Percentiles rank a stretch among this genome's conserved stretches.
Conservation (phyloP, 1,140 invertebrate genomes). For the Tachypleus tridentatus region DNA sequence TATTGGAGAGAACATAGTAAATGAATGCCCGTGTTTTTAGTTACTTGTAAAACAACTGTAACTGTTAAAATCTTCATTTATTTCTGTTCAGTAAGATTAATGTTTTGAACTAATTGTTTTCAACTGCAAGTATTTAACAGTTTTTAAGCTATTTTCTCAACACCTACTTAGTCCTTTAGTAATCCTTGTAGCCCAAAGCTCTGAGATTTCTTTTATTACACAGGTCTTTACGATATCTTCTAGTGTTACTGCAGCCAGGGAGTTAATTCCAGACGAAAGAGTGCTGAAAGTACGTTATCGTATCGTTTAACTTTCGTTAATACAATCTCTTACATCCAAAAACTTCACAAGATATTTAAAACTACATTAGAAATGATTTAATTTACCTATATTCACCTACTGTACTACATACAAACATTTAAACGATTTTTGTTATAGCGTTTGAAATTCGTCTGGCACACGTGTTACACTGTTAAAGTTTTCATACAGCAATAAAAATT, state of each 20-base stretch:
- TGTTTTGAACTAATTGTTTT: background rate
- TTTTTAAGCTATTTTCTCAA: background rate
- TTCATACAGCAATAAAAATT: no score
- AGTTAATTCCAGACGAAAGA: constrained; percentile 81
- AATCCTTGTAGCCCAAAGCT: constrained; percentile 43
- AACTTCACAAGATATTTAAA: background rate
- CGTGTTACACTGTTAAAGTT: no score
- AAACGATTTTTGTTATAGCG: background rate
- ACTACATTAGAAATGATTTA: background rate
- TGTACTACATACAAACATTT: background rate
- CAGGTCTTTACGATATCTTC: constrained; percentile 67
- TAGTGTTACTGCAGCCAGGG: constrained; percentile 74
- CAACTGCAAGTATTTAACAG: background rate
- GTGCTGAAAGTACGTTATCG: constrained; percentile 45
- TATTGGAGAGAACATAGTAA: background rate
- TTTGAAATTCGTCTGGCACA: background rate
- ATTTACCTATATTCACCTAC: no score
- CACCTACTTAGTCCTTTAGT: constrained; percentile 27
- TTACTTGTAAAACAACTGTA: background rate
- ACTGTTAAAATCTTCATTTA: no score
- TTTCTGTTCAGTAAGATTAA: background rate
- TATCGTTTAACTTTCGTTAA: background rate
- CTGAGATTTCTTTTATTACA: constrained; percentile 42
- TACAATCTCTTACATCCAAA: no score
- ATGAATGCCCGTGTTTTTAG: background rate